A percentile compares a stretch with the other conserved stretches of the same genome.
These are phyloP conservation scores for Parnassius smintheus DNA, from an alignment of 2,888 invertebrate genomes.

Conservation along the genomic window DNA sequence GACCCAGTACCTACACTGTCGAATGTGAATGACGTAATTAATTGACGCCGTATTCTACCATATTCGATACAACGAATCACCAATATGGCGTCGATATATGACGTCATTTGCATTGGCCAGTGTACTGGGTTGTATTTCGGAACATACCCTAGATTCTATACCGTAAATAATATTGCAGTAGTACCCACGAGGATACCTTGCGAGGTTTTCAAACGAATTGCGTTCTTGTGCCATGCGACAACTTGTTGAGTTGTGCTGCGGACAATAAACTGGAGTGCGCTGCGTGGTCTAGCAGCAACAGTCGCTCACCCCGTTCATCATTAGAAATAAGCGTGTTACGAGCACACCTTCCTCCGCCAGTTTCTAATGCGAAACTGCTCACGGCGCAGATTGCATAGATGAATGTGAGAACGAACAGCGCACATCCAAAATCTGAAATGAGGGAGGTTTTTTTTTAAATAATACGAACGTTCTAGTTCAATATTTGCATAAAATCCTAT, in stretches of 20 bases:
- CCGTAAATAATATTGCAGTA: neutral
- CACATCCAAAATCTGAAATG: conserved; percentile 65
- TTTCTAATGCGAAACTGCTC: conserved; percentile 68
- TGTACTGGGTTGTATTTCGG: no score
- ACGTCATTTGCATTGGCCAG: no score
- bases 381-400: conserved; percentile 74
- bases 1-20: no score
- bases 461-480: no score
- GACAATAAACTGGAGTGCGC: conserved; percentile 72
- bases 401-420: conserved; percentile 63
- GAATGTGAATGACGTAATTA: no score
- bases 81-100: no score
- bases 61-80: no score
- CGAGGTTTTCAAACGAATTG: conserved; percentile 60
- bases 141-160: no score
- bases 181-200: neutral
- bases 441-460: no score
- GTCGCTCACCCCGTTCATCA: conserved; percentile 66
- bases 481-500: no score
- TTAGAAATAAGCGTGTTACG: conserved; percentile 41
- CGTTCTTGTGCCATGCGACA: conserved; percentile 62
- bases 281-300: conserved; percentile 67
- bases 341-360: conserved; percentile 51
- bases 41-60: no score
- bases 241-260: conserved; percentile 68